phyloP scores from a whole-genome alignment of 2,113 vertebrate species.

The Lagenorhynchus albirostris region DNA sequence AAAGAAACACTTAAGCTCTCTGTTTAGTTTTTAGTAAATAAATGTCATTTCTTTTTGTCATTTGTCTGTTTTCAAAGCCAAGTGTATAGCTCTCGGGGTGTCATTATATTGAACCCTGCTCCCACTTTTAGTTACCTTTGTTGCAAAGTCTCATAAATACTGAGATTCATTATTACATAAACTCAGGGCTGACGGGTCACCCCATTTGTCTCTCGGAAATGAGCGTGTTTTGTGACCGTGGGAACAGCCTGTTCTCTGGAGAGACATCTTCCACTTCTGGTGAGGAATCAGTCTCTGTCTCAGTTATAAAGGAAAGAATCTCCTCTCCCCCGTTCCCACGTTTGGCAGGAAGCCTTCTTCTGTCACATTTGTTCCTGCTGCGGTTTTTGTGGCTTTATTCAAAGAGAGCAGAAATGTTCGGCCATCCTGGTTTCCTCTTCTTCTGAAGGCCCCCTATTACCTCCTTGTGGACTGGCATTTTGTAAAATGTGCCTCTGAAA shows the following conservation, averaged over 20 bases:
- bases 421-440: neutral
- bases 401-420: neutral
- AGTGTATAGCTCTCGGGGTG: neutral
- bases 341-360: neutral
- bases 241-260: neutral
- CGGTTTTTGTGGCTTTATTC: constrained; percentile 26
- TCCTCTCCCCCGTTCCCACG: neutral
- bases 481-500: neutral
- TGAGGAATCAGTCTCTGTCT: neutral
- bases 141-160: neutral
- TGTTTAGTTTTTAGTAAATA: neutral
- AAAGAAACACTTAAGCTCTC: neutral
- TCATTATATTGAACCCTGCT: accelerated
- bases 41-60: neutral
- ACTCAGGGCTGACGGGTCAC: neutral
- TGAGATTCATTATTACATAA: accelerated
- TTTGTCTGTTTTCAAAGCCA: neutral
- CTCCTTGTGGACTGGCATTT: neutral
- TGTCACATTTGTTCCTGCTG: neutral
- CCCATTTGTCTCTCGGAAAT: neutral
- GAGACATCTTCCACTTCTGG: neutral
- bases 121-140: neutral
- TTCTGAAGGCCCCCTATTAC: neutral
- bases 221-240: neutral
- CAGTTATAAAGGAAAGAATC: neutral